phyloP scores from a whole-genome alignment of 1,140 invertebrate species.

The Trichomalopsis sarcophagae region DNA sequence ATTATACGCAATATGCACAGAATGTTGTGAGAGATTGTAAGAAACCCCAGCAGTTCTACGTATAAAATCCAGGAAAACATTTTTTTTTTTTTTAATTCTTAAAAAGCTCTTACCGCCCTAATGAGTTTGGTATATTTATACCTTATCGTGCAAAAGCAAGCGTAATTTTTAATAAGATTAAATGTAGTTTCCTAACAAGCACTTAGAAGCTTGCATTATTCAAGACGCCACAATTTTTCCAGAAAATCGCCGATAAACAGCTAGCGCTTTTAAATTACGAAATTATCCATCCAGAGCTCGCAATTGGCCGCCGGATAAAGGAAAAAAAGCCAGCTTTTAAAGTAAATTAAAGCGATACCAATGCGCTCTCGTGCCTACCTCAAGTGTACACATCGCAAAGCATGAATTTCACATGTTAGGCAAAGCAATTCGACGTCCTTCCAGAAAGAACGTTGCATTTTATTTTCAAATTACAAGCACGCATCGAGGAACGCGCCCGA shows the following conservation, averaged over 20 bases:
- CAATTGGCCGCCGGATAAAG: not conserved
- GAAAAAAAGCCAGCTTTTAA: not conserved
- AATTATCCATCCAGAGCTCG: not conserved
- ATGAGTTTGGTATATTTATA: not conserved
- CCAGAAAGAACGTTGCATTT: slow-evolving; percentile 20
- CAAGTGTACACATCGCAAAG: not conserved
- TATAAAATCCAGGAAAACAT: not conserved
- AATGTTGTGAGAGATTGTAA: too few relatives aligned
- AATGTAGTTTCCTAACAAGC: too few relatives aligned
- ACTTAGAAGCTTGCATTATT: not conserved
- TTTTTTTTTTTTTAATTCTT: not conserved
- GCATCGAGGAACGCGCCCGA: not conserved
- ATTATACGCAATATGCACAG: too few relatives aligned
- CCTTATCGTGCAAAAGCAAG: not conserved
- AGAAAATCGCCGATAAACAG: not conserved
- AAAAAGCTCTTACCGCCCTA: not conserved
- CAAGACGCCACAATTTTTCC: not conserved
- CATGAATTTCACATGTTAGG: not conserved
- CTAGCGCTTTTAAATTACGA: not conserved
- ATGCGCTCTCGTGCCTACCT: not conserved
- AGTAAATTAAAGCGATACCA: not conserved
- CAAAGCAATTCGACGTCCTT: not conserved
- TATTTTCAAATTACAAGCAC: slow-evolving; percentile 43
- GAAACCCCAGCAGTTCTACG: not conserved
- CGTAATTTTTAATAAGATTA: not conserved